phyloP scores from a whole-genome alignment of 2,888 invertebrate genomes.

The Chromoteleia sp. region DNA sequence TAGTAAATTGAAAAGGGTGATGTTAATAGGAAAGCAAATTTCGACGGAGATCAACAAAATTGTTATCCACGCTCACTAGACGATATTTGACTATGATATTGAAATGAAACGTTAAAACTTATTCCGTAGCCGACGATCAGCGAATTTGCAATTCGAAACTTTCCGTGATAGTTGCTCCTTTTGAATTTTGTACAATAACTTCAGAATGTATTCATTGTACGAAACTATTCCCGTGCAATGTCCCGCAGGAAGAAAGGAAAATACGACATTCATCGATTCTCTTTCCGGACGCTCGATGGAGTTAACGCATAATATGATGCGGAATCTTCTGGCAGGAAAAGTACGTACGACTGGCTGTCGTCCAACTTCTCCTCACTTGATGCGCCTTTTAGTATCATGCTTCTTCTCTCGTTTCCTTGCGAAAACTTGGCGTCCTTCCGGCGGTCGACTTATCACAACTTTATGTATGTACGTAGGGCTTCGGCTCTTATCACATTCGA shows the following conservation, averaged over 20 bases:
- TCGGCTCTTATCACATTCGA: slow-evolving; percentile 46
- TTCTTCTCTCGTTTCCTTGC: slow-evolving; percentile 64
- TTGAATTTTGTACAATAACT: slow-evolving; percentile 63
- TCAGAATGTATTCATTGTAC: slow-evolving; percentile 59
- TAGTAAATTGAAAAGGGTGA: no score
- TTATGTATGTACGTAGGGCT: slow-evolving; percentile 18
- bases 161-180: slow-evolving; percentile 54
- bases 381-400: slow-evolving; percentile 67
- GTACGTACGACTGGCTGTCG: slow-evolving; percentile 68
- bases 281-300: slow-evolving; percentile 63
- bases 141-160: slow-evolving; percentile 33
- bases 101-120: slow-evolving; percentile 41
- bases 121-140: slow-evolving; percentile 19
- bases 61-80: no score
- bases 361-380: slow-evolving; percentile 70
- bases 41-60: no score
- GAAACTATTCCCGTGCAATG: slow-evolving; percentile 61
- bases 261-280: slow-evolving; percentile 69
- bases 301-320: slow-evolving; percentile 73
- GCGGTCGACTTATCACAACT: slow-evolving; percentile 40
- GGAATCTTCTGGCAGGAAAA: slow-evolving; percentile 71
- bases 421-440: slow-evolving; percentile 66
- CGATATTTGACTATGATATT: no score
- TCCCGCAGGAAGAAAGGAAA: slow-evolving; percentile 66
- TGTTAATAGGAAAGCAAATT: no score